Evolutionary conservation across 1,140 invertebrate species (phyloP).

Genomic region (Halyomorpha halys): DNA sequence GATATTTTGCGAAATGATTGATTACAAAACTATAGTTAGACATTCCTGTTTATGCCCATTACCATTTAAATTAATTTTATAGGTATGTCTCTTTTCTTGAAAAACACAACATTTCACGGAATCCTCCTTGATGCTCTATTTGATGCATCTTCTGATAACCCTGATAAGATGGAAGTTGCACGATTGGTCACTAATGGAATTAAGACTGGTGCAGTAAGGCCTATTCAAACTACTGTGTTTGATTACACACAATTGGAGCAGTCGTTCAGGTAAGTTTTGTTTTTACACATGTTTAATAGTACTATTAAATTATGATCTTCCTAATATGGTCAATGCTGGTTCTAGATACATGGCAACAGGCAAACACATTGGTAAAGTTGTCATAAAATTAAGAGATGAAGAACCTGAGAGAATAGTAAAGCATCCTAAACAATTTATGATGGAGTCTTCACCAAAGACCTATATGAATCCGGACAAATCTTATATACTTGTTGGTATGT

Average conservation of each 20-base stretch:
- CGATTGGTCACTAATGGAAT: slow-evolving; percentile 73
- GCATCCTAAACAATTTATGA: slow-evolving; percentile 41
- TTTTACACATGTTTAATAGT: neutral
- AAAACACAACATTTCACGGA: slow-evolving; percentile 93
- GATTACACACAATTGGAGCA: slow-evolving; percentile 77
- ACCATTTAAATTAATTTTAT: slow-evolving; percentile 24
- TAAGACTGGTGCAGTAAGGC: slow-evolving; percentile 68
- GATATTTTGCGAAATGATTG: neutral
- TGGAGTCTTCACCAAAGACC: slow-evolving; percentile 68
- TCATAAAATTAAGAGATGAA: slow-evolving; percentile 76
- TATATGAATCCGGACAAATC: slow-evolving; percentile 79
- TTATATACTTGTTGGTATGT: slow-evolving; percentile 62
- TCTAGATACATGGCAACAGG: slow-evolving; percentile 85
- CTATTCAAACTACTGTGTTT: slow-evolving; percentile 73
- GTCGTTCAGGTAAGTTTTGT: slow-evolving; percentile 57
- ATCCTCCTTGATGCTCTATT: slow-evolving; percentile 88
- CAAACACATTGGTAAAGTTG: slow-evolving; percentile 93
- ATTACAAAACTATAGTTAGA: neutral
- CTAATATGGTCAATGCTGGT: neutral
- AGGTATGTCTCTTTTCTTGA: slow-evolving; percentile 90
- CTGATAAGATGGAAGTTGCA: slow-evolving; percentile 62
- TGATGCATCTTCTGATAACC: slow-evolving; percentile 45
- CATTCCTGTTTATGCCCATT: neutral
- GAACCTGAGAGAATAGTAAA: slow-evolving; percentile 44
- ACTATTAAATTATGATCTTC: neutral